These are phyloP conservation scores for Pogona vitticeps DNA, from an alignment of 2,113 vertebrate genomes.

Conservation along the genomic window DNA sequence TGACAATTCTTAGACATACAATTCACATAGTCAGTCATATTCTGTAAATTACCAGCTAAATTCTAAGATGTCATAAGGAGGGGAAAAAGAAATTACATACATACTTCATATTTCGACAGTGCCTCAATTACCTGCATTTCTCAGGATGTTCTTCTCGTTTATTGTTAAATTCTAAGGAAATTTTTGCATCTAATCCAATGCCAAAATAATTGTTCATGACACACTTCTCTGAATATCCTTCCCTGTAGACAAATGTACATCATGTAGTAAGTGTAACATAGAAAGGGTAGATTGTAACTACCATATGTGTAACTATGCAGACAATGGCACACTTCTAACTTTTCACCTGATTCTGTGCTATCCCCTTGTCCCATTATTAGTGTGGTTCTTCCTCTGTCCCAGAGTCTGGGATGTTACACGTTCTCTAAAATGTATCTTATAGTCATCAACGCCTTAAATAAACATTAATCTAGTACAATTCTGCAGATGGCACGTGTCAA, in stretches of 20 bases:
- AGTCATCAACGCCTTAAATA: too few species aligned
- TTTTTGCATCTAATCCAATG: conserved; percentile 97
- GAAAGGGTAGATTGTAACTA: not conserved
- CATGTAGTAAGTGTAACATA: not conserved
- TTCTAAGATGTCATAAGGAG: not conserved
- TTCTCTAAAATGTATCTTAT: not conserved
- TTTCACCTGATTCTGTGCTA: too few species aligned
- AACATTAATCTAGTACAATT: too few species aligned
- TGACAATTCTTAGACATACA: not conserved
- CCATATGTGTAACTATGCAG: not conserved
- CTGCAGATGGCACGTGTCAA: too few species aligned
- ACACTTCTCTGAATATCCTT: conserved; percentile 97
- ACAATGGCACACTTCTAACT: not conserved
- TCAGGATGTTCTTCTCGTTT: conserved; percentile 97
- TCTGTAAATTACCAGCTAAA: conserved; percentile 4
- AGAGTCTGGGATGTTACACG: too few species aligned
- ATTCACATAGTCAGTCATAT: conserved; percentile 5
- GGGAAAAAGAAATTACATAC: conserved; percentile 30
- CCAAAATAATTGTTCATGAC: conserved; percentile 99
- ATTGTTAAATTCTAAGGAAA: conserved; percentile 98
- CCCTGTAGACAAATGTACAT: conserved; percentile 75
- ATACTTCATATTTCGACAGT: not conserved
- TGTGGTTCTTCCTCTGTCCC: too few species aligned
- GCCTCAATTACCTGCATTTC: conserved; percentile 91
- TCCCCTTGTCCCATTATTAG: too few species aligned